Percentiles rank a stretch among this genome's conserved stretches.
Conservation (phyloP, 2,113 vertebrate species). For the Tauraco erythrolophus region DNA sequence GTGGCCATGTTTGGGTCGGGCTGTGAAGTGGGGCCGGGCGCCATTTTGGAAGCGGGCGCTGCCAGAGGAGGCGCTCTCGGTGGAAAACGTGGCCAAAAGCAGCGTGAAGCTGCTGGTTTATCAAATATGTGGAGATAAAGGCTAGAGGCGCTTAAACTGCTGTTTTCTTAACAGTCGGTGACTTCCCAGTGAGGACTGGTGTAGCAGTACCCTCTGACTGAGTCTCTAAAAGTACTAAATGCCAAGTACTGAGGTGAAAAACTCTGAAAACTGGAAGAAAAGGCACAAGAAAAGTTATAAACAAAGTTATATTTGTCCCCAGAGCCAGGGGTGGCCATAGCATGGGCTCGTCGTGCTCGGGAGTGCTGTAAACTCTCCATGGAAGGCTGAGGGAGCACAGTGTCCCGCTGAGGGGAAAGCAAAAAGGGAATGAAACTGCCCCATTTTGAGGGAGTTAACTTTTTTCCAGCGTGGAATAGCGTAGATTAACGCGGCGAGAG, state of each 20-base stretch:
- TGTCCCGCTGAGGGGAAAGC: neutral
- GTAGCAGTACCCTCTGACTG: too few relatives aligned
- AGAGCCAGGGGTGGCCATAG: neutral
- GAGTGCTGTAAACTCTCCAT: neutral
- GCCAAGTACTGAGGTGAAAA: too few relatives aligned
- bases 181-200: neutral
- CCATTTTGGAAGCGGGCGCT: fast-evolving
- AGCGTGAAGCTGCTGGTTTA: neutral
- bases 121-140: neutral
- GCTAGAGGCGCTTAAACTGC: neutral
- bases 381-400: neutral
- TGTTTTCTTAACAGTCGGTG: neutral
- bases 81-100: neutral
- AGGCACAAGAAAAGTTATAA: neutral
- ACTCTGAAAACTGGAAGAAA: neutral
- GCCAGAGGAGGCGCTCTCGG: neutral
- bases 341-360: neutral
- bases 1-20: neutral
- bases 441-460: neutral
- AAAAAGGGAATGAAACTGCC: neutral
- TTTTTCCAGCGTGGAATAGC: neutral
- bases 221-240: neutral
- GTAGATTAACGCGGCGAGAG: neutral
- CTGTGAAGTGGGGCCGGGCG: neutral
- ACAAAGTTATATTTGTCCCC: neutral